Evolutionary conservation across 64 coral and sea anemone genomes (phyloP), one percentile per base, ranked within the genome.

Genomic region (Actinia equina): DNA sequence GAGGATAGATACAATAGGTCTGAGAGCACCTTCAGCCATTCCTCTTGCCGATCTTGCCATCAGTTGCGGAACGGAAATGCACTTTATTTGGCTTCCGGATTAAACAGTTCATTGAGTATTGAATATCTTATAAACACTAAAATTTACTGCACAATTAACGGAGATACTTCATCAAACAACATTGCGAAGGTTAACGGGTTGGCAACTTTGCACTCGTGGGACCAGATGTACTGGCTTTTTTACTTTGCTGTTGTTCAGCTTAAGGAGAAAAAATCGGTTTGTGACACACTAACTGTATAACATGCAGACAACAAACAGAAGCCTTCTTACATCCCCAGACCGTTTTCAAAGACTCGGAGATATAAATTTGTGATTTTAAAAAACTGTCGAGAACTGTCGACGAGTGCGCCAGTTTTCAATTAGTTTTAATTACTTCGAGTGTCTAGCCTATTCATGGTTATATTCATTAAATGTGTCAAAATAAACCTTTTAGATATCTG

Each of bases 71-170:
- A 37, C 30, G 30, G 30, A 37, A 69, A 69, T 5, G 18, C 20
- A 69, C 63, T 69, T 7, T 69, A 26, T 69, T 26, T 69, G 22
- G 22, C 22, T 69, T 69, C 63, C n/a, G 63, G 63, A 69, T 69
- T 69, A 69, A 69, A n/a, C 6, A 69, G 63, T 6, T 3, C 63
- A 69, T 49, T 49, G 46, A 49, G 46, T 49, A 6, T 49, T 49
- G 7, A 49, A 49, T 49, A 49, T 49, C 46, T 49, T 49, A 49
- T 49, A 69, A 69, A 22, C 7, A 69, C 63, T 6, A 69, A 19
- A 22, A 69, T 69, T 69, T 26, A 69, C 22, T 69, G n/a, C 63
- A 69, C 63, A 69, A 69, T 69, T 69, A 69, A 69, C 63, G 63
- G 2, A 69, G 22, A 67, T 6, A 67, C 17, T 20, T 67, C 7